These are phyloP conservation scores for Eidolon dupreanum DNA, from an alignment of 2,797 vertebrate species.

Conservation along the genomic window DNA sequence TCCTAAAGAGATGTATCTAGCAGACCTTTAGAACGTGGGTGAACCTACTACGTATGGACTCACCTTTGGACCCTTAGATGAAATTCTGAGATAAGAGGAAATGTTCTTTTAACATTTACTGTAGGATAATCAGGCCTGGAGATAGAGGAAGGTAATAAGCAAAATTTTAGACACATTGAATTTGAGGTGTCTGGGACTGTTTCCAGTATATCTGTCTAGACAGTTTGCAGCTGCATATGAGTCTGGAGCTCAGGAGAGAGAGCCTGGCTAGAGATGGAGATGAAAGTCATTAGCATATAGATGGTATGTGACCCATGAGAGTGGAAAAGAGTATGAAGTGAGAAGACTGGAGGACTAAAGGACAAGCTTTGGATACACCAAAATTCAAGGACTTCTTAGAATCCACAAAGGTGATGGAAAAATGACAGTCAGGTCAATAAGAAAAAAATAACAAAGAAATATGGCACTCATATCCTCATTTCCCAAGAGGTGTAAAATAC, in stretches of 20 bases:
- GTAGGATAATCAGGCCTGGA: not conserved
- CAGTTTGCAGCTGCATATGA: not conserved
- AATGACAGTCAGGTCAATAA: not conserved
- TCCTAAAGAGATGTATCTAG: not conserved
- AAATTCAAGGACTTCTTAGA: not conserved
- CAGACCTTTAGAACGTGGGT: not conserved
- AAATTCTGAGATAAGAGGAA: constrained; percentile 26
- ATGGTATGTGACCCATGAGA: constrained; percentile 28
- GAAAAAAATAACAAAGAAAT: constrained; percentile 36
- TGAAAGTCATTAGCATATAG: constrained; percentile 40
- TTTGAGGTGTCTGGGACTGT: constrained; percentile 17
- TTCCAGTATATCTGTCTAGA: constrained; percentile 28
- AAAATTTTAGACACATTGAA: constrained; percentile 18
- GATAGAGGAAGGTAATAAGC: not conserved
- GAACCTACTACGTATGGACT: not conserved
- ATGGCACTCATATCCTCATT: not conserved
- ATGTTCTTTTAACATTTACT: not conserved
- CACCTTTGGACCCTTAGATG: not conserved
- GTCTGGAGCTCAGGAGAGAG: not conserved
- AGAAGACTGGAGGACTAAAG: constrained; percentile 10
- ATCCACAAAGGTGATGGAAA: not conserved
- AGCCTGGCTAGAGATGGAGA: not conserved
- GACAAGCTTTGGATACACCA: not conserved
- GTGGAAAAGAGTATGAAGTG: not conserved
- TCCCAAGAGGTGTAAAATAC: not conserved